Conservation (phyloP, 2,888 invertebrate species). For the Drosophila testacea region DNA sequence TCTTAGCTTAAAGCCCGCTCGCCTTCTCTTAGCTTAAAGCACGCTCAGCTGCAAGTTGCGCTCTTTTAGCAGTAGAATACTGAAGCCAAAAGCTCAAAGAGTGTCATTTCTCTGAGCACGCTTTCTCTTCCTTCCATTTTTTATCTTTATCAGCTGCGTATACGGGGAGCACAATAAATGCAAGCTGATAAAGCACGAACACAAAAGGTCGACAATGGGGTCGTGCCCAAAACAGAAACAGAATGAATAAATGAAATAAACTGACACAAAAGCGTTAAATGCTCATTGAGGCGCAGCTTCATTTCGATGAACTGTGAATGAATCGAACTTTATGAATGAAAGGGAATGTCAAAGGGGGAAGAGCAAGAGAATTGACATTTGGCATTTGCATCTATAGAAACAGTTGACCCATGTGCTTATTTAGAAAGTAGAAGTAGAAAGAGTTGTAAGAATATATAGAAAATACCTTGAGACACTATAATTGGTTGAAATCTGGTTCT, state of each 20-base stretch:
- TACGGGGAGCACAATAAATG: conserved; percentile 33
- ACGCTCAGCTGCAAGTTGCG: conserved; percentile 33
- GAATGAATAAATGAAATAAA: conserved; percentile 10
- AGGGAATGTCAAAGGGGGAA: background rate
- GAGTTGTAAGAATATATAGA: too few relatives aligned
- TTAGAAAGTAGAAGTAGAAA: too few relatives aligned
- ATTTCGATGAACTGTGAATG: conserved; percentile 41
- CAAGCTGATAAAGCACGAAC: conserved; percentile 40
- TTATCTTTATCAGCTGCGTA: conserved; percentile 44
- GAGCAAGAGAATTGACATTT: background rate
- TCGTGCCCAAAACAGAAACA: conserved; percentile 8
- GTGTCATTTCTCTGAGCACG: conserved; percentile 16
- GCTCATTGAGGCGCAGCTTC: conserved; percentile 40
- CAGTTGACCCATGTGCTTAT: background rate
- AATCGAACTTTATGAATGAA: conserved; percentile 32
- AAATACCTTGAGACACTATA: too few relatives aligned
- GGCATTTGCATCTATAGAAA: background rate
- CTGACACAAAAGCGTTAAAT: conserved; percentile 30
- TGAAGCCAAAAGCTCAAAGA: conserved; percentile 32
- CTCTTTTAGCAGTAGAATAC: conserved; percentile 29
- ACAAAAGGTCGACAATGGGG: conserved; percentile 28
- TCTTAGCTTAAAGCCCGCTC: conserved; percentile 24
- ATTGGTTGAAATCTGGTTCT: too few relatives aligned
- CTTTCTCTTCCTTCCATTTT: background rate
- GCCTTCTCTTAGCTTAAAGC: conserved; percentile 45